Base-by-base conservation (phyloP, 2,113 vertebrate species). In the Shinisaurus crocodilurus region DNA sequence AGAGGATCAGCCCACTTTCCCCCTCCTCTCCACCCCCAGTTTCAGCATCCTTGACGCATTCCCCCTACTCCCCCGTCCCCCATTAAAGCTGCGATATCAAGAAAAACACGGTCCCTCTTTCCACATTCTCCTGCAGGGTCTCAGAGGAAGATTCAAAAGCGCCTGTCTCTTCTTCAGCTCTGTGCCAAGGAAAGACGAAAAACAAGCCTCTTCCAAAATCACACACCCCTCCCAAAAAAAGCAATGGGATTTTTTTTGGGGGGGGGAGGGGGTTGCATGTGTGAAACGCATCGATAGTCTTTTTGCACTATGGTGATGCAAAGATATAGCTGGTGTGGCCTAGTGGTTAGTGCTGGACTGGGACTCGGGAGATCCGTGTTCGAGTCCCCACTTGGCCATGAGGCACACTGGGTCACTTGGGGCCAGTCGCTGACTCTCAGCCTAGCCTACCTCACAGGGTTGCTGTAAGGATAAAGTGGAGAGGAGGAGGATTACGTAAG, bases 141-240 rank as follows among this genome's bases (percentile, higher is more conserved):
- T 60, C 43, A 13, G 72, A 76, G 32, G 37, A 34, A 48, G 37
- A 76, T 40, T 40, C 50, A 65, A 88, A 77, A 75, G 86, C 16
- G 8, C 18, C 0, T 3, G 3, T 32, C 63, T 43, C 37, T 15
- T 18, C 29, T 40, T 15, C 84, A 74, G 86, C n/a, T 5, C 7
- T 13, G 57, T 45, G 75, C 86, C 74, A 87, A 79, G 86, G 86
- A 79, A 77, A 40, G 63, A 69, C 48, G n/a, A 54, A 76, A 72
- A 63, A 18, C 4, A 2, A 50, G 23, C 2, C n/a, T n/a, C 34
- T 86, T 54, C 50, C 50, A 27, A 60, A 60, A 76, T 29, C 3
- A 6, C 48, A 54, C 20, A 2, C 20, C 37, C 15, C 57, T 54
- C 45, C 25, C 12, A 6, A 3, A 7, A 48, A 54, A 65, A 34